Evolutionary conservation across 2,888 invertebrate genomes (phyloP).

Genomic region (Leucania comma): DNA sequence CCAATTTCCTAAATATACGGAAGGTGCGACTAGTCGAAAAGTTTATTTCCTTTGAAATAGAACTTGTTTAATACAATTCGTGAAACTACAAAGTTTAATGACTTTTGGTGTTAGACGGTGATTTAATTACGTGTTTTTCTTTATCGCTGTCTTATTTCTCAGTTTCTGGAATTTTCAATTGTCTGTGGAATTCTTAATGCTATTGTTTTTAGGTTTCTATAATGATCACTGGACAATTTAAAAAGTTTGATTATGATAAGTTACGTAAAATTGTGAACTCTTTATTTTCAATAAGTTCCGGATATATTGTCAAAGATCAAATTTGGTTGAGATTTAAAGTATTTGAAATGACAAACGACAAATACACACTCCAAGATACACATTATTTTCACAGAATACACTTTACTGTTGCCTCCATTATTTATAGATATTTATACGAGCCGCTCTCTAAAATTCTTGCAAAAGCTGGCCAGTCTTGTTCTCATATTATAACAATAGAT

Average conservation of each 20-base stretch:
- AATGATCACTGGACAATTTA: no score
- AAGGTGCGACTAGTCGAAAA: constrained; percentile 37
- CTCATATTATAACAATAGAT: not conserved
- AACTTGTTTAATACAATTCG: constrained; percentile 45
- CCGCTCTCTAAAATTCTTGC: not conserved
- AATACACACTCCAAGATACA: no score
- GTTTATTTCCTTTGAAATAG: constrained; percentile 46
- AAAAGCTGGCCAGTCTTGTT: not conserved
- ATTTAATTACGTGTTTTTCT: constrained; percentile 29
- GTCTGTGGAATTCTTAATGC: not conserved
- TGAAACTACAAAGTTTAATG: constrained; percentile 35
- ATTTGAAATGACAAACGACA: no score
- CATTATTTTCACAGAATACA: not conserved
- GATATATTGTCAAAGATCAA: no score
- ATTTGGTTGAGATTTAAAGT: no score
- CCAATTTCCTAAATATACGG: constrained; percentile 46
- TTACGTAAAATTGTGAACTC: no score
- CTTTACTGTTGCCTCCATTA: not conserved
- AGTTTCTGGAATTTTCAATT: not conserved
- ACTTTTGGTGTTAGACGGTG: constrained; percentile 9
- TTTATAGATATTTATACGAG: no score
- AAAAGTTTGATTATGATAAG: no score
- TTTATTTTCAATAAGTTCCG: no score
- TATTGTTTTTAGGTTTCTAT: not conserved
- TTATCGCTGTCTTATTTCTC: not conserved